These are phyloP conservation scores for Encarsia formosa DNA, from an alignment of 2,888 invertebrate genomes.

Conservation along the genomic window DNA sequence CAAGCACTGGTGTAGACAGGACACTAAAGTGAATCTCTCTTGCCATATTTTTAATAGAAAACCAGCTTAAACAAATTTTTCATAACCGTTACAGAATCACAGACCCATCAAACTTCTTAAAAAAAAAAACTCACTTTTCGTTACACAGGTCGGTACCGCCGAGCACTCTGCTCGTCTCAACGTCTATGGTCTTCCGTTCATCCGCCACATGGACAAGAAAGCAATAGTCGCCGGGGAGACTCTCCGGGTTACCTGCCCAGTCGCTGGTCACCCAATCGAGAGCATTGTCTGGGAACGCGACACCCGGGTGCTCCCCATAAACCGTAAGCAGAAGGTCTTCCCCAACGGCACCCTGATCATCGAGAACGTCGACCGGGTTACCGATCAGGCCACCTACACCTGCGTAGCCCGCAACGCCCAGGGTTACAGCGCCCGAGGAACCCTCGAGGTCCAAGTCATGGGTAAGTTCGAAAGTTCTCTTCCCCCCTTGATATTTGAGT, in stretches of 20 bases:
- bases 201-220: conserved; percentile 88
- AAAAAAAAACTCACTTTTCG: not conserved
- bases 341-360: conserved; percentile 90
- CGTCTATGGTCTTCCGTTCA: conserved; percentile 85
- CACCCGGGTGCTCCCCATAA: conserved; percentile 82
- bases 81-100: too few species aligned
- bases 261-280: conserved; percentile 91
- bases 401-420: conserved; percentile 91
- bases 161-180: conserved; percentile 83
- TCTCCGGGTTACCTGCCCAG: conserved; percentile 85
- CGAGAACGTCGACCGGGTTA: conserved; percentile 85
- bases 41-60: too few species aligned
- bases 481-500: not conserved
- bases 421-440: conserved; percentile 82
- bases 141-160: conserved; percentile 70
- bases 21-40: too few species aligned
- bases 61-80: too few species aligned
- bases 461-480: conserved; percentile 65
- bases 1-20: too few species aligned
- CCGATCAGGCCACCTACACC: conserved; percentile 91
- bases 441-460: conserved; percentile 92
- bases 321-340: conserved; percentile 90
- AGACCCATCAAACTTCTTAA: not conserved
- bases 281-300: conserved; percentile 93
- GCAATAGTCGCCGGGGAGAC: conserved; percentile 89